Evolutionary conservation across 2,113 vertebrate genomes (phyloP).

Genomic region (Mohoua ochrocephala): DNA sequence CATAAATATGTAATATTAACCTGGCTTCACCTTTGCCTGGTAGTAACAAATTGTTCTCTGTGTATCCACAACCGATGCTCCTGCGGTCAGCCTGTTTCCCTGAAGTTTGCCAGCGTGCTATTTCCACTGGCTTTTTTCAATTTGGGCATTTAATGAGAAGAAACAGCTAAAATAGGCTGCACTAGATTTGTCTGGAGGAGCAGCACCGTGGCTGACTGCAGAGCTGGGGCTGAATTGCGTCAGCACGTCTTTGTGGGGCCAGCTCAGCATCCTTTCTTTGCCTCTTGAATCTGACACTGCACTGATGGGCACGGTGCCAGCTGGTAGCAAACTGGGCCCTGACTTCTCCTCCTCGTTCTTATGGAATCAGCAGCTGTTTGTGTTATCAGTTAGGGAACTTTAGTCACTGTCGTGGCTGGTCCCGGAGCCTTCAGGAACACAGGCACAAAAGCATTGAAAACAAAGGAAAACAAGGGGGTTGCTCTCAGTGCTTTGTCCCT

Average conservation of each 20-base stretch:
- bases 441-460: neutral
- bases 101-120: neutral
- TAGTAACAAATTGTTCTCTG: neutral
- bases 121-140: neutral
- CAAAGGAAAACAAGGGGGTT: neutral
- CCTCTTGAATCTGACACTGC: neutral
- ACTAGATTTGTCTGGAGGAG: neutral
- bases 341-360: neutral
- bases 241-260: neutral
- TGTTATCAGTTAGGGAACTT: neutral
- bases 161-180: neutral
- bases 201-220: neutral
- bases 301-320: slow-evolving; percentile 45
- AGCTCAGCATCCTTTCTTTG: neutral
- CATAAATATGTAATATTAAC: neutral
- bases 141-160: neutral
- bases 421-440: neutral
- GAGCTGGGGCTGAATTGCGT: neutral
- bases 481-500: neutral
- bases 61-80: neutral
- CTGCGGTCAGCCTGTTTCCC: neutral
- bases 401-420: neutral
- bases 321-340: slow-evolving; percentile 27
- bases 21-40: neutral
- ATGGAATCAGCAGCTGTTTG: slow-evolving; percentile 20